Evolutionary conservation across 2,888 invertebrate species (phyloP), one percentile per base, ranked within the genome.

Genomic region (Thalpophila matura): DNA sequence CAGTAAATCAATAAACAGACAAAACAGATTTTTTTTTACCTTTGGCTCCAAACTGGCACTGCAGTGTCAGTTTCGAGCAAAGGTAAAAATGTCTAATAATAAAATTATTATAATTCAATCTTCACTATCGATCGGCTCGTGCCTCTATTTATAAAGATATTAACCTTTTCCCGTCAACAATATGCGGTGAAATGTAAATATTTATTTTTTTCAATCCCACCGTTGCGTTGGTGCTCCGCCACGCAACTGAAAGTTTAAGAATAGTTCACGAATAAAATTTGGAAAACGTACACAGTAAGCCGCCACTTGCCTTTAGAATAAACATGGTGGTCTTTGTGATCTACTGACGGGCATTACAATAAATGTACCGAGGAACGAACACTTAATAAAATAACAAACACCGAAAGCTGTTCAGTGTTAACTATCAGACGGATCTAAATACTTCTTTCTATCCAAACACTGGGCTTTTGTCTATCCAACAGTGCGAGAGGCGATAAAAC

Each of bases 371-470:
- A 82, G 83, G 86, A 88, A 83, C 85, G 82, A 89, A 83, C 90
- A 92, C 90, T 91, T 90, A 84, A 91, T 91, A 88, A 90, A 91
- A 91, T 89, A 92, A 92, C 91, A 92, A 92, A 92, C 91, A 91
- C n/a, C 29, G 81, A 75, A 79, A 65, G 72, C 91, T 92, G 92
- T 80, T 89, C 84, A 89, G 78, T 91, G 92, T 92, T 87, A 80
- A 63, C 72, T 79, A 73, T 77, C 83, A 81, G 80, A 79, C 81
- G 79, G 86, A 88, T 91, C 86, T 89, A 89, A 93, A 92, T 90
- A 91, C 87, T 88, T 83, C 81, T 86, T 84, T 86, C 84, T 86
- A 88, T 87, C 85, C 88, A 89, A 91, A 93, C 91, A 92, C 79
- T 80, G 82, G 27, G 82, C 89, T 90, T 91, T 94, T 94, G 93